These are phyloP conservation scores for Rostratula benghalensis DNA, from an alignment of 2,113 vertebrate species.

Conservation along the genomic window DNA sequence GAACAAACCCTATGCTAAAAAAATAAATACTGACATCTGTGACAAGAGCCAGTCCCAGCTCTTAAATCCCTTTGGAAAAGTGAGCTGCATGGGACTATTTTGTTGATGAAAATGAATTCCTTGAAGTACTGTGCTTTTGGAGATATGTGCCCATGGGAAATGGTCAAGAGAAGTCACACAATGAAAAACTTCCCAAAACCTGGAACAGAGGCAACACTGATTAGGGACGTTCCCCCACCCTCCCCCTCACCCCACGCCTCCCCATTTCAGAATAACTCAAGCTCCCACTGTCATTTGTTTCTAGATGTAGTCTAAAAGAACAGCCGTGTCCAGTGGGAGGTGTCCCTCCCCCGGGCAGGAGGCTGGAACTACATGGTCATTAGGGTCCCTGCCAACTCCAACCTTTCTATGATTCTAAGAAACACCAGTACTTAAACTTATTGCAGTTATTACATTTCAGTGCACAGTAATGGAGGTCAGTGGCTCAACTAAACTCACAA, in stretches of 20 bases:
- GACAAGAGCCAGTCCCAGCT: not conserved
- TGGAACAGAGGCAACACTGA: not conserved
- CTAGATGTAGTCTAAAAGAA: not conserved
- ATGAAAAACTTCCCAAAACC: not conserved
- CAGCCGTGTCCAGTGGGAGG: not conserved
- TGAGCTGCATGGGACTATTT: not conserved
- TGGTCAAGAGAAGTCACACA: not conserved
- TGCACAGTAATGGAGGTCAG: constrained; percentile 39
- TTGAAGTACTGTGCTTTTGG: constrained; percentile 20
- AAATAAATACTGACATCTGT: not conserved
- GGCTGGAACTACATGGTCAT: not conserved
- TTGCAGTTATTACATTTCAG: constrained; percentile 24
- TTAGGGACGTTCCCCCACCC: not conserved
- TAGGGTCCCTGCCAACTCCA: not conserved
- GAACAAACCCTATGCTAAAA: not conserved
- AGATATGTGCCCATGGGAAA: fast-evolving
- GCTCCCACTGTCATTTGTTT: not conserved
- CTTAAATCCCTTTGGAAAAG: not conserved
- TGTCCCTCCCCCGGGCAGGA: not conserved
- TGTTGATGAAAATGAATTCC: not conserved
- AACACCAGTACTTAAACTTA: not conserved
- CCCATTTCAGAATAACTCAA: not conserved
- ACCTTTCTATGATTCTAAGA: not conserved
- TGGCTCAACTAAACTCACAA: not conserved
- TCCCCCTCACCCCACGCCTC: too few species aligned